These are phyloP conservation scores for Rhineura floridana DNA, from an alignment of 2,113 vertebrate species.

Conservation along the genomic window DNA sequence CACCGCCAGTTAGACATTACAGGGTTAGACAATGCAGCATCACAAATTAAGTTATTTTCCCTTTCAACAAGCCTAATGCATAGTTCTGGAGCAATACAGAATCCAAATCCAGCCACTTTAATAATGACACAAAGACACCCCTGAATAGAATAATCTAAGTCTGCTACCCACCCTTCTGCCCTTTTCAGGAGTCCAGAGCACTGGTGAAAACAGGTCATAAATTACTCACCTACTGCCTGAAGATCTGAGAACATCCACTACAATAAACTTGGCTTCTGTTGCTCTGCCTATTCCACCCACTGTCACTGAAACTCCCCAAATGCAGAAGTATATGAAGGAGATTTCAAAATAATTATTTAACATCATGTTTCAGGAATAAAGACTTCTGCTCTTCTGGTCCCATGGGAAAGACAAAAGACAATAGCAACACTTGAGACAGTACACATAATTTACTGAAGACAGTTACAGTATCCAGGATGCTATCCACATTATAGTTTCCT, in stretches of 20 bases:
- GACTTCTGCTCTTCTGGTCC: not conserved
- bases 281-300: not conserved
- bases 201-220: not conserved
- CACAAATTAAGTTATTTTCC: not conserved
- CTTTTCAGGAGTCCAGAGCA: not conserved
- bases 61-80: not conserved
- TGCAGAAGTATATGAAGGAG: not conserved
- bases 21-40: not conserved
- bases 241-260: not conserved
- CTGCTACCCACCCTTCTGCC: not conserved
- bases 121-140: not conserved
- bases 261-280: not conserved
- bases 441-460: not conserved
- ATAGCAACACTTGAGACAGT: not conserved
- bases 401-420: not conserved
- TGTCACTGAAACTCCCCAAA: not conserved
- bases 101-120: not conserved
- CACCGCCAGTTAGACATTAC: not conserved
- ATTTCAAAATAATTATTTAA: constrained; percentile 12
- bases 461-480: not conserved
- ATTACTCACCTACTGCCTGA: not conserved
- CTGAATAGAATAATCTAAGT: not conserved
- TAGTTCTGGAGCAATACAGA: not conserved
- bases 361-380: not conserved
- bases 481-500: not conserved